Conservation (phyloP, 2,113 vertebrate species). For the Tupaia tana region DNA sequence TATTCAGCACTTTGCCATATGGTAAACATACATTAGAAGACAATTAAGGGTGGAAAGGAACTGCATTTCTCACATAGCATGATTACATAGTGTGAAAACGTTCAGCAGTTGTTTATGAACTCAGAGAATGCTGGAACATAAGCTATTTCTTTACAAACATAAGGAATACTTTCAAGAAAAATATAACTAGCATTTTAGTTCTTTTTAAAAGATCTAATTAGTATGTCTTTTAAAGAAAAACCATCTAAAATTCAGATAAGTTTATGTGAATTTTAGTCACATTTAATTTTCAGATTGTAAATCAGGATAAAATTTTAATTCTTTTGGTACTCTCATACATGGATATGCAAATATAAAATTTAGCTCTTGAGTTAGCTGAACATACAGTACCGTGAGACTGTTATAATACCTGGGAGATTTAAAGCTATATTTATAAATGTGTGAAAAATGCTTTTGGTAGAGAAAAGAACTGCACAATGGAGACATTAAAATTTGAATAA, state of each 20-base stretch:
- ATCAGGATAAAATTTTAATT: slow-evolving; percentile 16
- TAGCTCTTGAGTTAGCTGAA: neutral
- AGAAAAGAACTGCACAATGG: neutral
- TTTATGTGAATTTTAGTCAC: slow-evolving; percentile 54
- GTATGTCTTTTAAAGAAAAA: slow-evolving; percentile 47
- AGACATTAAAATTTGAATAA: neutral
- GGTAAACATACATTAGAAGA: slow-evolving; percentile 72
- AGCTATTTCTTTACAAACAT: slow-evolving; percentile 69
- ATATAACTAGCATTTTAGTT: slow-evolving; percentile 23
- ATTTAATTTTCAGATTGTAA: slow-evolving; percentile 24
- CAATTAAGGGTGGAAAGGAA: slow-evolving; percentile 73
- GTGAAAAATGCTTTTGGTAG: neutral
- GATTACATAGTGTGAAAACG: slow-evolving; percentile 76
- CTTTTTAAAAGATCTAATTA: slow-evolving; percentile 68
- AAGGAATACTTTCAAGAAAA: slow-evolving; percentile 63
- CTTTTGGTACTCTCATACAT: neutral
- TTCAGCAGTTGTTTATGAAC: slow-evolving; percentile 69
- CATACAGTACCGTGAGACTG: neutral
- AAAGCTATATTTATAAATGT: slow-evolving; percentile 20
- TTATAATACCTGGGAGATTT: neutral
- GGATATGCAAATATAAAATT: neutral
- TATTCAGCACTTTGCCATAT: slow-evolving; percentile 64
- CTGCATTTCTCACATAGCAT: slow-evolving; percentile 64
- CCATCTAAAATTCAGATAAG: slow-evolving; percentile 7
- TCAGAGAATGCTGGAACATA: slow-evolving; percentile 65